These are phyloP conservation scores for Apodemus sylvaticus DNA, from an alignment of 2,113 vertebrate genomes.

Conservation along the genomic window DNA sequence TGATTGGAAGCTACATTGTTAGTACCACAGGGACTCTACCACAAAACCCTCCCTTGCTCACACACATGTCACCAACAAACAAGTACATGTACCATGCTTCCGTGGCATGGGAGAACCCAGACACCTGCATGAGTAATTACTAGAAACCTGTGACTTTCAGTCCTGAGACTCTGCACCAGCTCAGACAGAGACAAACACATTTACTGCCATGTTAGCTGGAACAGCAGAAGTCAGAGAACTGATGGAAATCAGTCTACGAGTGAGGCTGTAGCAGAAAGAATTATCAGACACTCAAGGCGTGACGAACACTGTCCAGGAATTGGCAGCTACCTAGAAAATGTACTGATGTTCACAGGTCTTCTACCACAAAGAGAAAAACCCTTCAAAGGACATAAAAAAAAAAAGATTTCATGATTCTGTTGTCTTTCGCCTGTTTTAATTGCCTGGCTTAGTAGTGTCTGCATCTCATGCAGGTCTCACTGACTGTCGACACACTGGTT, in stretches of 20 bases:
- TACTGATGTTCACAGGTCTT: neutral
- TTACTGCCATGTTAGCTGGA: neutral
- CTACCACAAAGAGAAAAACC: neutral
- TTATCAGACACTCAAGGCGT: neutral
- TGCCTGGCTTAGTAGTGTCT: neutral
- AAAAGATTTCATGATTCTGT: neutral
- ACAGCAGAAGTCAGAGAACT: neutral
- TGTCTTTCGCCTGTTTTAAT: neutral
- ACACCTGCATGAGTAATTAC: fast-evolving
- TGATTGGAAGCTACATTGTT: fast-evolving
- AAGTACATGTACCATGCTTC: fast-evolving
- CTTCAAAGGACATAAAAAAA: neutral
- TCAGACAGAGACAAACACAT: no score
- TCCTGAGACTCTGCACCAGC: neutral
- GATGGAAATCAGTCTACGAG: neutral
- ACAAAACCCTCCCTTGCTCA: fast-evolving
- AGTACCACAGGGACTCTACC: neutral
- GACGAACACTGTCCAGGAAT: no score
- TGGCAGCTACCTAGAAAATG: neutral
- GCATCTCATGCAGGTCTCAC: neutral
- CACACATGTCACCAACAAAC: neutral
- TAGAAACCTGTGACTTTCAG: neutral
- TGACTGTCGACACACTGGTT: neutral
- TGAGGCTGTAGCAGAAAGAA: neutral
- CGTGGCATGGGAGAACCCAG: no score